phyloP scores from a whole-genome alignment of 2,888 invertebrate species.

The Ephialtes manifestator region DNA sequence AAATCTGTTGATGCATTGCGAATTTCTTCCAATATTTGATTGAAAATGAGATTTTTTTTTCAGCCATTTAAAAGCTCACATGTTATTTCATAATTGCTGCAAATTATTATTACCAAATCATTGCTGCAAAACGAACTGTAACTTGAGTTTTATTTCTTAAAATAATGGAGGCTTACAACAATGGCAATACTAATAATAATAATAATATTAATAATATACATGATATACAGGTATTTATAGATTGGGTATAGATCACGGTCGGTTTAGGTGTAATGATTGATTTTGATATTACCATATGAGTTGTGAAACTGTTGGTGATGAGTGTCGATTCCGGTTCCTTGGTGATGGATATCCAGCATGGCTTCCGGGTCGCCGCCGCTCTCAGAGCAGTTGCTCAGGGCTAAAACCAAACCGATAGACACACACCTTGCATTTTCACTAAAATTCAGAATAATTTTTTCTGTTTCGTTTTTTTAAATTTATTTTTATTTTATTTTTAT shows the following conservation, averaged over 20 bases:
- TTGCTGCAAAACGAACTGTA: too few relatives aligned
- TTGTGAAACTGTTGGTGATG: slow-evolving; percentile 86
- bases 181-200: slow-evolving; percentile 22
- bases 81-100: too few relatives aligned
- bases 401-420: slow-evolving; percentile 87
- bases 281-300: slow-evolving; percentile 86
- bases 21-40: too few relatives aligned
- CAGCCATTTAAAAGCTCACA: too few relatives aligned
- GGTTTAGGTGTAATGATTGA: slow-evolving; percentile 80
- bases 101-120: too few relatives aligned
- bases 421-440: slow-evolving; percentile 85
- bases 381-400: slow-evolving; percentile 86
- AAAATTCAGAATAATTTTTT: slow-evolving; percentile 73
- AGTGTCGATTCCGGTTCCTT: slow-evolving; percentile 84
- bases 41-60: too few relatives aligned
- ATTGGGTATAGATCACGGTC: slow-evolving; percentile 70
- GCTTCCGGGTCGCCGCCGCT: slow-evolving; percentile 85
- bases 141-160: too few relatives aligned
- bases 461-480: slow-evolving; percentile 70
- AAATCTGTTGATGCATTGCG: too few relatives aligned
- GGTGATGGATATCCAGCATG: slow-evolving; percentile 85
- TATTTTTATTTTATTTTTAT: slow-evolving; percentile 54
- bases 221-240: slow-evolving; percentile 43
- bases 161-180: too few relatives aligned
- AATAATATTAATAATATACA: slow-evolving; percentile 23